Conservation (phyloP, 37 sponge, comb jelly and placozoan species). For the Cladorhizidae sp. region DNA sequence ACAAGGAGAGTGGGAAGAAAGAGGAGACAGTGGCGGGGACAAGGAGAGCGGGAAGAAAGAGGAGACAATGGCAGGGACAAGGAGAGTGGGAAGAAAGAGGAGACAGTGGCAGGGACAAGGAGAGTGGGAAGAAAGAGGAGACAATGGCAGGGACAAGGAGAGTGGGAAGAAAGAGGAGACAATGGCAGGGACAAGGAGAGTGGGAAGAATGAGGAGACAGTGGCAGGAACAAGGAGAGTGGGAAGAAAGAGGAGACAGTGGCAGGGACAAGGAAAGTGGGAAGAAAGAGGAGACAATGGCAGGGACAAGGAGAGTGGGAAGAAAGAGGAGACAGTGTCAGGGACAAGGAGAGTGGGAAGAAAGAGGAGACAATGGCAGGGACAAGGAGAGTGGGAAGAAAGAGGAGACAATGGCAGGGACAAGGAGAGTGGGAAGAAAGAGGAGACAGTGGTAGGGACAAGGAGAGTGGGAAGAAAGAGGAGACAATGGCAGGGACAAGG, state of each 20-base stretch:
- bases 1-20: too few relatives aligned
- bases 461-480: neutral
- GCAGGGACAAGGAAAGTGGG: neutral
- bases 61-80: neutral
- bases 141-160: neutral
- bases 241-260: neutral
- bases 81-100: constrained; percentile 2
- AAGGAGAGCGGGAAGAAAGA: neutral
- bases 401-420: neutral
- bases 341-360: constrained; percentile 9
- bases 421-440: neutral
- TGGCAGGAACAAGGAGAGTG: neutral
- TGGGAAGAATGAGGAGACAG: neutral
- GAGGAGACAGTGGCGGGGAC: neutral
- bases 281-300: neutral
- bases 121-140: too few relatives aligned
- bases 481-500: neutral
- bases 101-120: neutral
- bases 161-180: too few relatives aligned
- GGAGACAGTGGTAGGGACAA: neutral
- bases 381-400: too few relatives aligned
- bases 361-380: neutral
- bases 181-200: neutral
- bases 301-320: neutral
- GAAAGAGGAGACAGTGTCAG: neutral